Percentiles rank a stretch among this genome's conserved stretches.
phyloP scores from a whole-genome alignment of 2,888 invertebrate genomes.

The Teleogryllus oceanicus region DNA sequence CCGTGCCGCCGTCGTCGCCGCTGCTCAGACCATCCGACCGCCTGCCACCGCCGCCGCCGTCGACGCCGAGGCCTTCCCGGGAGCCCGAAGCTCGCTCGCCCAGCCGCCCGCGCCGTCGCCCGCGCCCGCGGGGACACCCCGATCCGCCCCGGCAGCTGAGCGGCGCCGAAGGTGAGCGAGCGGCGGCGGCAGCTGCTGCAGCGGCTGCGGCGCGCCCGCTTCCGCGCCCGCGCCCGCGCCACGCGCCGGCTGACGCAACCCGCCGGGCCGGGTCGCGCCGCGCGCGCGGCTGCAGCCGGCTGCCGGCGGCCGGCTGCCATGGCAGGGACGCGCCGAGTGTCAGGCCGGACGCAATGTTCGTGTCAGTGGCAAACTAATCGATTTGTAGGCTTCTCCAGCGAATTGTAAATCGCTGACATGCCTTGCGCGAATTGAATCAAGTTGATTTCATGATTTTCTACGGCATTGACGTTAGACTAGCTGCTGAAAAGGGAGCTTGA shows the following conservation, averaged over 20 bases:
- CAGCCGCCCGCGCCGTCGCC: neutral
- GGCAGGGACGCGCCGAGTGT: no score
- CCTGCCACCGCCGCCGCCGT: neutral
- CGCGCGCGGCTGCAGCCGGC: neutral
- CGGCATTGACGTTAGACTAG: no score
- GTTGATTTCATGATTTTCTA: no score
- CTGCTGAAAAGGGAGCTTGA: no score
- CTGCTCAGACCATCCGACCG: neutral
- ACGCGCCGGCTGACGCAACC: neutral
- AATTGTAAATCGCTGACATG: no score
- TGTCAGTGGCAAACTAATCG: no score
- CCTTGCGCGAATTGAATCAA: no score
- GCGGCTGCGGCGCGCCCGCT: neutral
- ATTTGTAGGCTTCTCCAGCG: no score
- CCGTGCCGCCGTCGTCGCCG: neutral
- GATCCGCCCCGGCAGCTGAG: neutral
- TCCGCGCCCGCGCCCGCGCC: neutral
- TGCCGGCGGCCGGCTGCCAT: neutral
- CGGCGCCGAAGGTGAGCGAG: constrained; percentile 3
- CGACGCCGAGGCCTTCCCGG: neutral
- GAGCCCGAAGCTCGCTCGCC: neutral
- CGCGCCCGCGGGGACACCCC: neutral
- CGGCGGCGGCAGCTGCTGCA: neutral
- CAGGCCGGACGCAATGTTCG: no score
- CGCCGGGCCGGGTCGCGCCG: neutral